phyloP scores from a whole-genome alignment of 2,888 invertebrate genomes.

The Alloscopus bannaensis region DNA sequence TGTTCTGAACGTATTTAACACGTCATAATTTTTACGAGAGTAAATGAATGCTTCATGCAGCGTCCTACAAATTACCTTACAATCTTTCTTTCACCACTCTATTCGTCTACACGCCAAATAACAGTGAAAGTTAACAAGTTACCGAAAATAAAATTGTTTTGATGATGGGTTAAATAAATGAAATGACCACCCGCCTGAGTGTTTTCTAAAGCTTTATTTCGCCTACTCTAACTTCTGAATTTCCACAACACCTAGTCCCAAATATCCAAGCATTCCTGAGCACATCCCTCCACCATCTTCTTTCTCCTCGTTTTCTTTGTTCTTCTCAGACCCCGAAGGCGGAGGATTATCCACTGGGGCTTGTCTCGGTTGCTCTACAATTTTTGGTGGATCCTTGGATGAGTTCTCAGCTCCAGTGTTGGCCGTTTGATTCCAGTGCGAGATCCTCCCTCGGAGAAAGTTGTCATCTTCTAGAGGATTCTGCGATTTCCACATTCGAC shows the following conservation, averaged over 20 bases:
- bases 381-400: neutral
- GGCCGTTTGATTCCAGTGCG: neutral
- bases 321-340: neutral
- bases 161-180: neutral
- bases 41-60: too few species aligned
- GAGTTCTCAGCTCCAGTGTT: neutral
- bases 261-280: neutral
- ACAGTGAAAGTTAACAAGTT: too few species aligned
- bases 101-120: too few species aligned
- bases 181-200: neutral
- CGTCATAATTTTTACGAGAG: too few species aligned
- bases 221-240: neutral
- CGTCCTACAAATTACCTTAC: too few species aligned
- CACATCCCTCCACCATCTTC: neutral
- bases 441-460: slow-evolving; percentile 39
- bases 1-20: too few species aligned
- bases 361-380: neutral
- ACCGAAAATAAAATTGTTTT: neutral
- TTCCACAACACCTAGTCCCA: slow-evolving; percentile 14
- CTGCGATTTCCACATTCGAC: slow-evolving; percentile 46
- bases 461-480: slow-evolving; percentile 52
- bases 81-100: too few species aligned
- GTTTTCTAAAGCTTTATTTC: too few species aligned
- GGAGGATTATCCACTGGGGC: neutral
- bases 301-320: neutral